A percentile compares a stretch with the other conserved stretches of the same genome.
Conservation (phyloP, 2,113 vertebrate species). For the Pelecanus crispus region DNA sequence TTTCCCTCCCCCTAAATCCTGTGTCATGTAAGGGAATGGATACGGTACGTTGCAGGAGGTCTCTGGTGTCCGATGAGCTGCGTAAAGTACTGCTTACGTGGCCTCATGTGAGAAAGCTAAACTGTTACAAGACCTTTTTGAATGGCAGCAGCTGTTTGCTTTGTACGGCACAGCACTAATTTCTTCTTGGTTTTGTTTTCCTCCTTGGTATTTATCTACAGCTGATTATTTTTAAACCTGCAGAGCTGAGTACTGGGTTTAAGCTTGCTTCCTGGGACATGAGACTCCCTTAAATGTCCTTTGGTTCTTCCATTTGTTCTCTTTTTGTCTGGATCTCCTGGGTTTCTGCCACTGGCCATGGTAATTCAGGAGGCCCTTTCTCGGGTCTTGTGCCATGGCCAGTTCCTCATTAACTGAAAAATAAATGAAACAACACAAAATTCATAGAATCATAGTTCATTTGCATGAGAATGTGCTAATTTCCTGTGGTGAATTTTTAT, state of each 20-base stretch:
- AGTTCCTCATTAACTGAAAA: constrained; percentile 76
- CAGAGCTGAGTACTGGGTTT: not conserved
- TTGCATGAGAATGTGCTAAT: not conserved
- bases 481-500: not conserved
- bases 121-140: not conserved
- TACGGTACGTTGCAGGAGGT: accelerated
- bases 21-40: not conserved
- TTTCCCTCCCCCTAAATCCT: not conserved
- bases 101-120: not conserved
- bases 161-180: not conserved
- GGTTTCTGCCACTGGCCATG: not conserved
- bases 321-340: not conserved
- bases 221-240: not conserved
- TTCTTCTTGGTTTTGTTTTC: not conserved
- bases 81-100: not conserved
- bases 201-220: not conserved
- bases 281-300: not conserved
- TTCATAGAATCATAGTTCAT: too few species aligned
- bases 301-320: not conserved
- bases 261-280: not conserved
- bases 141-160: not conserved
- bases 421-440: not conserved
- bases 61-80: not conserved
- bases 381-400: not conserved
- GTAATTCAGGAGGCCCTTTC: not conserved